These are phyloP conservation scores for Champsocephalus gunnari DNA, from an alignment of 2,797 vertebrate species.

Conservation along the genomic window DNA sequence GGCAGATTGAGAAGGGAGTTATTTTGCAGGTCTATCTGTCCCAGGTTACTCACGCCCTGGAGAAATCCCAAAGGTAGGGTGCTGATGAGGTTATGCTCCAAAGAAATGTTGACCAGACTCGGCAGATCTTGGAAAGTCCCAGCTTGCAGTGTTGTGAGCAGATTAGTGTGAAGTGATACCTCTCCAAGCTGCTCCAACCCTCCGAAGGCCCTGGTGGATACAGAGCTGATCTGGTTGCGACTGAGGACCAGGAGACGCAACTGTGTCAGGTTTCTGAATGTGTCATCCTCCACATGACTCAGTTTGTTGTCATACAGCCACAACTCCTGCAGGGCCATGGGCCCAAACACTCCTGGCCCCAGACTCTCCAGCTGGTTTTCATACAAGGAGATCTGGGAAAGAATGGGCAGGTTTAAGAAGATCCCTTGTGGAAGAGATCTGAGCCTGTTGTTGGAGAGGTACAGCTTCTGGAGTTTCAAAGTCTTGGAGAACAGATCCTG, in stretches of 20 bases:
- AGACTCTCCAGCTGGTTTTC: constrained; percentile 88
- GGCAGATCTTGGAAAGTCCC: constrained; percentile 84
- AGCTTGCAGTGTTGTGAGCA: constrained; percentile 81
- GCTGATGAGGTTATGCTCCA: constrained; percentile 90
- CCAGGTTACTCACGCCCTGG: constrained; percentile 73
- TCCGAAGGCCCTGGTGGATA: constrained; percentile 85
- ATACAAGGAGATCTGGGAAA: constrained; percentile 88
- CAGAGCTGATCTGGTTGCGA: constrained; percentile 86
- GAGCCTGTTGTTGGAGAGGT: constrained; percentile 90
- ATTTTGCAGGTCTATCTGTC: constrained; percentile 87
- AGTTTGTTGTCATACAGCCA: constrained; percentile 94
- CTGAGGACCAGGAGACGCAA: constrained; percentile 90
- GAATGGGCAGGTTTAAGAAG: constrained; percentile 85
- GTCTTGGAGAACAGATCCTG: constrained; percentile 86
- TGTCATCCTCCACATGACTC: constrained; percentile 79
- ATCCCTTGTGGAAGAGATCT: constrained; percentile 85
- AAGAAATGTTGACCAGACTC: constrained; percentile 90
- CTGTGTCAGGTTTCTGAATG: constrained; percentile 89
- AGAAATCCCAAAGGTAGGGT: constrained; percentile 86
- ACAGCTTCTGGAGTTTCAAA: constrained; percentile 87
- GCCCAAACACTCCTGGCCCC: constrained; percentile 86
- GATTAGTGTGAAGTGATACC: constrained; percentile 91
- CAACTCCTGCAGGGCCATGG: constrained; percentile 86
- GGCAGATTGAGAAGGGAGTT: constrained; percentile 89
- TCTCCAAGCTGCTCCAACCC: constrained; percentile 88